Evolutionary conservation across 2,113 vertebrate species (phyloP).

Genomic region (Ochotona princeps): DNA sequence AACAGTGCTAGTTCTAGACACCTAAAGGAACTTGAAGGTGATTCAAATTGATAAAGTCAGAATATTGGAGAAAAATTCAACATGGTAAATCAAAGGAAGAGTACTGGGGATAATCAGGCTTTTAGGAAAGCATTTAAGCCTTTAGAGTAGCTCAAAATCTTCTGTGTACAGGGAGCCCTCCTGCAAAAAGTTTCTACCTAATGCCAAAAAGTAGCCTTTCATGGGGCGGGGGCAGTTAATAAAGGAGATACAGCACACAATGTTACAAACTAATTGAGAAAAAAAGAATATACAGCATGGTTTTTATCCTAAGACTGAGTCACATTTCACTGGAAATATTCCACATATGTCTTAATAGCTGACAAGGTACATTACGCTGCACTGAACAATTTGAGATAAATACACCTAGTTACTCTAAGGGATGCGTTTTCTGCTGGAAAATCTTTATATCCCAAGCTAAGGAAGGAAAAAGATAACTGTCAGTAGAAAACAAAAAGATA

Average conservation of each 20-base stretch:
- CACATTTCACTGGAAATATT: conserved; percentile 36
- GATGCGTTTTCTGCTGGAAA: not conserved
- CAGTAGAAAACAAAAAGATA: not conserved
- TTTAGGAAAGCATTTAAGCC: not conserved
- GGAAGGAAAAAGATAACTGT: not conserved
- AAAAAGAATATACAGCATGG: not conserved
- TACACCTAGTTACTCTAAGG: not conserved
- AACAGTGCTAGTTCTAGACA: not conserved
- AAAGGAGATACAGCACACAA: not conserved
- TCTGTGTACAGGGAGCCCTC: not conserved
- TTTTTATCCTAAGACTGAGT: not conserved
- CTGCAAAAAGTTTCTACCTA: not conserved
- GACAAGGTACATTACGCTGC: not conserved
- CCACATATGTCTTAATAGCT: not conserved
- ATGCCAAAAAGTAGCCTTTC: not conserved
- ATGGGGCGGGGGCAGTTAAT: not conserved
- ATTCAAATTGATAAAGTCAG: conserved; percentile 12
- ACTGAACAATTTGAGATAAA: not conserved
- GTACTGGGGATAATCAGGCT: not conserved
- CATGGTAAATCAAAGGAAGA: not conserved
- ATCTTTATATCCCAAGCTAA: not conserved
- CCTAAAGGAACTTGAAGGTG: not conserved
- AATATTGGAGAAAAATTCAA: not conserved
- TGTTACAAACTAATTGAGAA: not conserved
- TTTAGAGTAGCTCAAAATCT: not conserved